phyloP scores from a whole-genome alignment of 2,797 vertebrate genomes.

The Xiphorhynchus erythropygius region DNA sequence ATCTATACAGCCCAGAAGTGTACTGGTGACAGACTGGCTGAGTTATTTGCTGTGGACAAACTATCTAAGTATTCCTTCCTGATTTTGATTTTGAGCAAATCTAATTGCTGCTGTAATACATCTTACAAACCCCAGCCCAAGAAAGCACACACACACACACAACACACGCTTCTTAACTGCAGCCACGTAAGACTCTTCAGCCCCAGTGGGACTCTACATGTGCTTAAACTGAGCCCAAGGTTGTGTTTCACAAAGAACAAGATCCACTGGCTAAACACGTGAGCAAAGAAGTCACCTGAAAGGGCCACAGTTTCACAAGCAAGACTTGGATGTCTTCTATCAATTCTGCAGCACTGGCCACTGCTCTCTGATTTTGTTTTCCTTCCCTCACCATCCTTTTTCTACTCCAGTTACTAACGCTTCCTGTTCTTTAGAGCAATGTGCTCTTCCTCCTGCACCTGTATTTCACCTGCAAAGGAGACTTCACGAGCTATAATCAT shows the following conservation, averaged over 20 bases:
- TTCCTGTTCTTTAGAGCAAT: not conserved
- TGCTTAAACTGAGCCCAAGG: not conserved
- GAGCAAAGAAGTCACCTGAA: not conserved
- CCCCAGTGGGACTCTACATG: not conserved
- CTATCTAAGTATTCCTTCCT: not conserved
- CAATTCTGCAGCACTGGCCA: not conserved
- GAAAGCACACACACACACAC: not conserved
- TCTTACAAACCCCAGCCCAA: not conserved
- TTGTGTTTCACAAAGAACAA: not conserved
- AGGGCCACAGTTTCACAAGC: not conserved
- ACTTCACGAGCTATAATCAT: not conserved
- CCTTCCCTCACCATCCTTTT: not conserved
- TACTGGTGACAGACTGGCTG: not conserved
- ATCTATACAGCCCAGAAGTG: conserved; percentile 18
- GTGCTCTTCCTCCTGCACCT: not conserved
- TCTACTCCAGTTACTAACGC: not conserved
- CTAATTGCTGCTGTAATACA: not conserved
- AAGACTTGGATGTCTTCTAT: not conserved
- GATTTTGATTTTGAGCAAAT: not conserved
- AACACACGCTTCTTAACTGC: not conserved
- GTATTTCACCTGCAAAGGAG: not conserved
- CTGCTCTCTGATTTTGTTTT: not conserved
- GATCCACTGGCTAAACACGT: not conserved
- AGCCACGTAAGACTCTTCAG: not conserved
- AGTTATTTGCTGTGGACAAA: conserved; percentile 19